Base-by-base conservation (phyloP, 2,888 invertebrate species). In the Gortyna flavago region DNA sequence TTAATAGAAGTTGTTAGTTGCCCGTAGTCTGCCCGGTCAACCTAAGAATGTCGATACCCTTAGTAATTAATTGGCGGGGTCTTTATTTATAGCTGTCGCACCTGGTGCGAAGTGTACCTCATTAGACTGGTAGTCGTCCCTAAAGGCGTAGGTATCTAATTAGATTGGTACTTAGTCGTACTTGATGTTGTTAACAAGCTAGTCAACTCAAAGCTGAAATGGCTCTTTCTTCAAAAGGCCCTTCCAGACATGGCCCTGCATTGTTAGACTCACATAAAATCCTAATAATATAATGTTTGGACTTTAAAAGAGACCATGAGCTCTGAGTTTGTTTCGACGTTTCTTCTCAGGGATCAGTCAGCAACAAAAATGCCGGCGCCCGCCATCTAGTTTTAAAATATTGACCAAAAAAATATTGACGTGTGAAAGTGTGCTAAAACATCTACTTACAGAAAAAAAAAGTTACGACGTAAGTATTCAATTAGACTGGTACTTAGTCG, bases 61-160 rank as follows among this genome's bases (percentile, higher is more conserved):
- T n/a, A n/a, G 41, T 57, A 80, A 84, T 71, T 80, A 67, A 80
- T 85, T 80, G 67, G 61, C 16, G 32, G 66, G 61, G 54, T 57
- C 25, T 80, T 71, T 84, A 84, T 71, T 84, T 67, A 80, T 67
- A 67, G 48, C 38, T 18, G 57, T 62, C 80, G 38, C 72, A 38
- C 54, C 65, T 38, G 59, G 59, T 35, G 54, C 61, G 7, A 48
- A 70, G 59, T 80, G 38, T 41, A 72, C 57, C 54, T 57, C 67
- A 61, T 66, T 79, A 84, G 25, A 66, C 29, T 69, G 21, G 29
- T 61, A 38, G 44, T 25, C 16, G 48, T 35, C 29, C 18, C 21
- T 84, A 61, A 54, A 21, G 35, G 70, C 8, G 21, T 35, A 59
- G 29, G 7, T 57, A 57, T 57, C n/a, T 4, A 18, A 32, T 1